Percentiles rank a stretch among this genome's conserved stretches.
Evolutionary conservation across 1,140 invertebrate genomes (phyloP).

Genomic region (Patella vulgata): DNA sequence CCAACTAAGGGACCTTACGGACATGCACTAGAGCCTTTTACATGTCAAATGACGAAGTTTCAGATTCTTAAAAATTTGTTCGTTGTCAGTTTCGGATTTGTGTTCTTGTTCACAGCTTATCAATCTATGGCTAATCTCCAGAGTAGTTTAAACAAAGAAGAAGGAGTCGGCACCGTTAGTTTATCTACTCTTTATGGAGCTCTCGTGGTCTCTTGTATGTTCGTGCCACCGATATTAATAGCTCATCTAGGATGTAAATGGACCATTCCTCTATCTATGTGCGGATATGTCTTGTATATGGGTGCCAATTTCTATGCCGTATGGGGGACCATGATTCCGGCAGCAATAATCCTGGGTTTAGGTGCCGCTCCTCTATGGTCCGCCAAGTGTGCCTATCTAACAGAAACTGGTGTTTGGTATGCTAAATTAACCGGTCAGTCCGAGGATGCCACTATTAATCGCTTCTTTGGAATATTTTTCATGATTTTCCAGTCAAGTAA

Average conservation of each 20-base stretch:
- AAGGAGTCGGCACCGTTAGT: conserved; percentile 50
- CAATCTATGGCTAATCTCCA: conserved; percentile 60
- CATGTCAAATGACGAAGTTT: conserved; percentile 35
- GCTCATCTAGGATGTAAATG: conserved; percentile 88
- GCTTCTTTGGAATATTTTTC: conserved; percentile 98
- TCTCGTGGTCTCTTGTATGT: conserved; percentile 90
- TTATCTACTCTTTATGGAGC: conserved; percentile 75
- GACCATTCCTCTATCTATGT: conserved; percentile 88
- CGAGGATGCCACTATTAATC: conserved; percentile 86
- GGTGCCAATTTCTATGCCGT: conserved; percentile 82
- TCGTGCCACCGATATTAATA: conserved; percentile 78
- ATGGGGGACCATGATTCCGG: conserved; percentile 86
- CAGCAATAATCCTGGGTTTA: conserved; percentile 82
- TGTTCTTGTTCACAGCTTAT: conserved; percentile 62
- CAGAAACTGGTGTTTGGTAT: conserved; percentile 84
- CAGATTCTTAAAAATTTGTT: conserved; percentile 57
- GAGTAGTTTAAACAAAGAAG: conserved; percentile 58
- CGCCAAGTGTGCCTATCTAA: conserved; percentile 92
- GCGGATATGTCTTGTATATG: conserved; percentile 92
- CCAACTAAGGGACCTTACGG: neutral
- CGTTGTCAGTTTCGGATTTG: conserved; percentile 55
- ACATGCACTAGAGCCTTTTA: neutral
- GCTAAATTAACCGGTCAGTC: conserved; percentile 69
- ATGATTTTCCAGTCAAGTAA: conserved; percentile 90
- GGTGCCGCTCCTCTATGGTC: conserved; percentile 95